A percentile compares a stretch with the other conserved stretches of the same genome.
These are phyloP conservation scores for Sialia sialis DNA, from an alignment of 2,113 vertebrate species.

Conservation along the genomic window DNA sequence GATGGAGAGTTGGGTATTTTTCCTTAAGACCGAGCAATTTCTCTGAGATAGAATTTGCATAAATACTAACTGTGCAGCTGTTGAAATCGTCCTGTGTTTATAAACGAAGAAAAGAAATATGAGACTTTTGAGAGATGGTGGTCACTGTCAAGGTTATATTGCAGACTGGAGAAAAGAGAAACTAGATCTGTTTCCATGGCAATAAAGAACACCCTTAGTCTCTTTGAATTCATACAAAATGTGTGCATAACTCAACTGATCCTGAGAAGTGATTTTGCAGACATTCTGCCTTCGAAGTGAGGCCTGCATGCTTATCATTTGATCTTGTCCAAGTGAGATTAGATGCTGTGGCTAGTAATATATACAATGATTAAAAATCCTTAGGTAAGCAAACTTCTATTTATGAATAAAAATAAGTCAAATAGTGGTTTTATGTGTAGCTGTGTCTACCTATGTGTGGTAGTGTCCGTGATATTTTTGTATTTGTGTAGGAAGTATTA, in stretches of 20 bases:
- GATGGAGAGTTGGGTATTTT: too few species aligned
- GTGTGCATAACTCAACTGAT: background rate
- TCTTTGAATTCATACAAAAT: background rate
- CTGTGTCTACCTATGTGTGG: too few species aligned
- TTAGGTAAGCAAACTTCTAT: background rate
- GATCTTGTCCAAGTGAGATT: background rate
- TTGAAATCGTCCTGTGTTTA: background rate
- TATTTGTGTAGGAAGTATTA: background rate
- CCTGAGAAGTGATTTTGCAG: background rate
- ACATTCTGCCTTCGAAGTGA: background rate
- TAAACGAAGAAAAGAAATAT: background rate
- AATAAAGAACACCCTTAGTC: background rate
- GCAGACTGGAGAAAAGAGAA: background rate
- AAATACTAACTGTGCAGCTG: background rate
- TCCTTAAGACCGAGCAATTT: background rate
- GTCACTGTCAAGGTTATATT: background rate
- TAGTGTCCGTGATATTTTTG: background rate
- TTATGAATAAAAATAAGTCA: background rate
- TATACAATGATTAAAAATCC: background rate
- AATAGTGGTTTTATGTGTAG: background rate
- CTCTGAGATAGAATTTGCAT: background rate
- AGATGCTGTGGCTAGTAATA: background rate
- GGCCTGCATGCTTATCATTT: background rate
- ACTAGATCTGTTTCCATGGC: background rate
- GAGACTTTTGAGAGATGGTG: background rate